Evolutionary conservation across 2,113 vertebrate species (phyloP).

Genomic region (Ciconia maguari): DNA sequence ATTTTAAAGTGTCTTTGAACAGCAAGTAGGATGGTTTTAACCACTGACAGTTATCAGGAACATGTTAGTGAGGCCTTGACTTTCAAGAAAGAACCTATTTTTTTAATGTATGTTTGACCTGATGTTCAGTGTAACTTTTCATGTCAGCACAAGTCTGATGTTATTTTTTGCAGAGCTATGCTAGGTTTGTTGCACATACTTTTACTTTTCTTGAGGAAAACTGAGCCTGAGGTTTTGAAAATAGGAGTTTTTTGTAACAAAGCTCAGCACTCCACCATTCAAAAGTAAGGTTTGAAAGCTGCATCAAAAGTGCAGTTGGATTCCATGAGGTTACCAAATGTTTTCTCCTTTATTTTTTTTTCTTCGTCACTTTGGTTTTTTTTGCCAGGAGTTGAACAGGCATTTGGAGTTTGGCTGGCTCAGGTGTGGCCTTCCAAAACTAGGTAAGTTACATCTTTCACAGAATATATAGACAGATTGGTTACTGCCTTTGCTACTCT

Average conservation of each 20-base stretch:
- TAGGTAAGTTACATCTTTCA: neutral
- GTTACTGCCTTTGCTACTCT: neutral
- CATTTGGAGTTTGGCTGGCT: neutral
- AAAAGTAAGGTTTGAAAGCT: conserved; percentile 13
- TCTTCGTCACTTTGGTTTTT: neutral
- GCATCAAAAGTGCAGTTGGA: neutral
- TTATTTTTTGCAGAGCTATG: neutral
- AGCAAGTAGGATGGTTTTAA: neutral
- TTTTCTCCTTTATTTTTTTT: neutral
- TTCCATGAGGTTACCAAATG: neutral
- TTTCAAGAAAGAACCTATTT: neutral
- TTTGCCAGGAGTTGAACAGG: neutral
- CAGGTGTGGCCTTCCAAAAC: neutral
- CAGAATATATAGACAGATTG: neutral
- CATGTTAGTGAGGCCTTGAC: neutral
- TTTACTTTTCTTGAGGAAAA: neutral
- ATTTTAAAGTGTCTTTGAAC: neutral
- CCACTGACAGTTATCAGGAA: neutral
- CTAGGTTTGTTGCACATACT: neutral
- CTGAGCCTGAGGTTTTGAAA: neutral
- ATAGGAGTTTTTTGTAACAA: neutral
- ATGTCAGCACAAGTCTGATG: neutral
- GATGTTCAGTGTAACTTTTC: neutral
- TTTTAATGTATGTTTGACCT: neutral
- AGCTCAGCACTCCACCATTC: neutral